Base-by-base conservation (phyloP, 1,140 invertebrate genomes). In the Wasmannia auropunctata region DNA sequence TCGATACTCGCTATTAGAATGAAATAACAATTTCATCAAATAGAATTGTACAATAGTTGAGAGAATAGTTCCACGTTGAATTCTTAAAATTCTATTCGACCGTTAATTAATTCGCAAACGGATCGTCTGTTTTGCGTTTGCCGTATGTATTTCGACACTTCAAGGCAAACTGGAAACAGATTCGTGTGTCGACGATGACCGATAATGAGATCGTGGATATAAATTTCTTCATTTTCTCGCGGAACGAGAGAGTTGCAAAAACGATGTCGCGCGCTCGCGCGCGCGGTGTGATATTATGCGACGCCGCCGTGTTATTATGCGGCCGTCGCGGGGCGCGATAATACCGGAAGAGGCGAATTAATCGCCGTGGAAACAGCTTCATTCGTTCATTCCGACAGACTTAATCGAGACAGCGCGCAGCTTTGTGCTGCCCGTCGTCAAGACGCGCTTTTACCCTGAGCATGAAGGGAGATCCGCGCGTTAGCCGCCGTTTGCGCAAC, bases 271-370 rank as follows among this genome's bases (percentile, higher is more conserved):
- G n/a, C n/a, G n/a, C n/a, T n/a, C n/a, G n/a, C n/a, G n/a, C n/a
- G n/a, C n/a, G 37, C 70, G n/a, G 70, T 28, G 16, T 67, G 63
- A 7, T 60, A 75, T 84, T 84, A 75, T 40, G 67, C 31, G 34
- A 74, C 54, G 51, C n/a, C 67, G 49, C 16, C 28, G 25, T 83
- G 51, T 83, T 74, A 83, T 83, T 83, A 74, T n/a, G 67, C 58
- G 49, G 19, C 31, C 40, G 54, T 58, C 22, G 81, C 81, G 69
- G 31, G n/a, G 40, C 70, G 70, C 40, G 72, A 60, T 76, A 85
- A 77, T 69, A 80, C 62, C 84, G 84, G 84, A 85, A 85, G 46
- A 31, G 49, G 40, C 75, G 75, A 79, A 79, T 86, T 86, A 79
- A 79, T 79, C 62, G 72, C 60, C 75, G 60, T 65, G 62, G 75